Evolutionary conservation across 2,113 vertebrate genomes (phyloP), one percentile per base, ranked within the genome.

Genomic region (Podiceps cristatus): DNA sequence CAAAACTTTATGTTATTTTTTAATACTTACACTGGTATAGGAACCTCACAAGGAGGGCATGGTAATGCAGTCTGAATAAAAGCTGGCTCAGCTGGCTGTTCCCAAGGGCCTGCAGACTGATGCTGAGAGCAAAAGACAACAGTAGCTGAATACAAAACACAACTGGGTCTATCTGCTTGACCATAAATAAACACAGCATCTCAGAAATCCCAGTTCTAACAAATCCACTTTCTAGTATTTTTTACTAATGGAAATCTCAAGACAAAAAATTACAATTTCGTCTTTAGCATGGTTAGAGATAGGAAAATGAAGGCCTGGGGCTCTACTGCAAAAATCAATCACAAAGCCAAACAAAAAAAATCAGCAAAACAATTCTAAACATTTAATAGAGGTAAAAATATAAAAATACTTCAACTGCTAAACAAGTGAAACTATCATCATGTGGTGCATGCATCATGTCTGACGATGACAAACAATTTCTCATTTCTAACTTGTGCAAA

Each of bases 31-130:
- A 96, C 98, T 42, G 98, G 98, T 88, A 99, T 86, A 45, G 99
- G 99, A n/a, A 99, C 98, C 64, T 98, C 95, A 97, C 99, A 99
- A 2, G 99, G 98, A 11, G 99, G 98, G 90, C 99, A 99, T 0
- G 99, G 99, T 63, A 99, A 96, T 27, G 99, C 98, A 78, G 98
- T 99, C 76, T 98, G 98, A 93, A 99, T 98, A 93, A 99, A 99
- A 7, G 97, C 97, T 9, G 99, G 99, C 62, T 98, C 98, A 15
- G 98, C 88, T 7, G 98, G 98, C 90, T 99, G 99, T 20, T 99
- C 99, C 99, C 99, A 99, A 8, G 99, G 99, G 15, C 99, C 99
- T 7, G 99, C 98, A 44, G 99, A 97, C 95, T 98, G 99, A 74
- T 98, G 98, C 99, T 99, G 69, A 55, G 55, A 96, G 33, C 74